phyloP scores from a whole-genome alignment of 2,113 vertebrate genomes.

The Myotis brandtii region DNA sequence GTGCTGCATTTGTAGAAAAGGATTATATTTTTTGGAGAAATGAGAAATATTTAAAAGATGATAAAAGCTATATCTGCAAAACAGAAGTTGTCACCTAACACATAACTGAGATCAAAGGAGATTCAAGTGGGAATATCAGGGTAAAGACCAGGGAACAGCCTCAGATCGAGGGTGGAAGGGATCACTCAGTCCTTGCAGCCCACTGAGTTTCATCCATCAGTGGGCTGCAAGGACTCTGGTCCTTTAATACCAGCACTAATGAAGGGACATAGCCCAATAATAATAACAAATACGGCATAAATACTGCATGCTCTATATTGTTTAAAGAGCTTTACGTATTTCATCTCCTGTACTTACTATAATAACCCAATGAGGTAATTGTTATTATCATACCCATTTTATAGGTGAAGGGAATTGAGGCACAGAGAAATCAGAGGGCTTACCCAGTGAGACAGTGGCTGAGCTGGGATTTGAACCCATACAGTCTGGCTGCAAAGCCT shows the following conservation, averaged over 20 bases:
- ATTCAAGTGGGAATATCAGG: neutral
- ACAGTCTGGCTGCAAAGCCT: neutral
- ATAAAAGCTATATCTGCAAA: neutral
- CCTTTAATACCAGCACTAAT: neutral
- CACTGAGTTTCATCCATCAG: neutral
- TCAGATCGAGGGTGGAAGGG: neutral
- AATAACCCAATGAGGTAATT: neutral
- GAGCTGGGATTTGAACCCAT: neutral
- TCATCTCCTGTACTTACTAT: neutral
- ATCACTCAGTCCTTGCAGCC: neutral
- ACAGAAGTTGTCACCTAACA: neutral
- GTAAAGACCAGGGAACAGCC: neutral
- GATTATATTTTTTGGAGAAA: conserved; percentile 18
- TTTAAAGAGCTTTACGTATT: neutral
- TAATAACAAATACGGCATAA: neutral
- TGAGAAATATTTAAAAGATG: neutral
- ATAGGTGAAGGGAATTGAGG: neutral
- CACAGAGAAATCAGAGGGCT: neutral
- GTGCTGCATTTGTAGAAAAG: neutral
- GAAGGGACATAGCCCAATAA: neutral
- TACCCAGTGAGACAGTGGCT: neutral
- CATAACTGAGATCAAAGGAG: conserved; percentile 18
- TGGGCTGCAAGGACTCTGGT: neutral
- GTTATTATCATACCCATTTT: neutral
- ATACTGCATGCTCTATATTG: neutral